A percentile compares a stretch with the other conserved stretches of the same genome.
phyloP scores from a whole-genome alignment of 2,888 invertebrate genomes.

The Scotopteryx bipunctaria region DNA sequence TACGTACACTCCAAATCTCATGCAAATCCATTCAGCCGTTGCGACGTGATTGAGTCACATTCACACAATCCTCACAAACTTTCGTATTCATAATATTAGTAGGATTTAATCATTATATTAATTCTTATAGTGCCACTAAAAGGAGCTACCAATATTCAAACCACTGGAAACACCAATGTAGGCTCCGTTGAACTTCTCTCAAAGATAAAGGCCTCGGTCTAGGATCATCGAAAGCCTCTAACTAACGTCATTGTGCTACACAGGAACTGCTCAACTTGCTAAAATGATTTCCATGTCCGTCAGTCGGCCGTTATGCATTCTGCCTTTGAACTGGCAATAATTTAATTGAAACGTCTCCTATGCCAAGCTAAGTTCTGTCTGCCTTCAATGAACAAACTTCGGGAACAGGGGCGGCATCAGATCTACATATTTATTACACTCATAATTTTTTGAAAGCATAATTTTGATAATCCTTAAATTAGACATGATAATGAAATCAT shows the following conservation, averaged over 20 bases:
- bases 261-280: conserved; percentile 48
- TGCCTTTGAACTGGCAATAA: conserved; percentile 76
- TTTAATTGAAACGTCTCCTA: conserved; percentile 70
- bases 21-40: no score
- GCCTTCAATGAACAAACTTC: conserved; percentile 63
- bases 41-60: no score
- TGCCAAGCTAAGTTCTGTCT: conserved; percentile 55
- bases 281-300: conserved; percentile 63
- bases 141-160: no score
- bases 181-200: background rate
- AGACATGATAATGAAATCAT: no score
- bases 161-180: background rate
- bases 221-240: conserved; percentile 19
- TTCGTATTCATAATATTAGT: no score
- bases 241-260: conserved; percentile 43
- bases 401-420: conserved; percentile 23
- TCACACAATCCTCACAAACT: no score
- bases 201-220: background rate
- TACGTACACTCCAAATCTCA: no score
- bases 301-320: conserved; percentile 64
- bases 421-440: background rate
- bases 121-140: no score
- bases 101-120: no score
- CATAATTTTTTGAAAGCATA: no score
- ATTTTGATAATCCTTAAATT: no score